A percentile compares a stretch with the other conserved stretches of the same genome.
phyloP scores from a whole-genome alignment of 2,888 invertebrate species.

The Caenorhabditis macrosperma region DNA sequence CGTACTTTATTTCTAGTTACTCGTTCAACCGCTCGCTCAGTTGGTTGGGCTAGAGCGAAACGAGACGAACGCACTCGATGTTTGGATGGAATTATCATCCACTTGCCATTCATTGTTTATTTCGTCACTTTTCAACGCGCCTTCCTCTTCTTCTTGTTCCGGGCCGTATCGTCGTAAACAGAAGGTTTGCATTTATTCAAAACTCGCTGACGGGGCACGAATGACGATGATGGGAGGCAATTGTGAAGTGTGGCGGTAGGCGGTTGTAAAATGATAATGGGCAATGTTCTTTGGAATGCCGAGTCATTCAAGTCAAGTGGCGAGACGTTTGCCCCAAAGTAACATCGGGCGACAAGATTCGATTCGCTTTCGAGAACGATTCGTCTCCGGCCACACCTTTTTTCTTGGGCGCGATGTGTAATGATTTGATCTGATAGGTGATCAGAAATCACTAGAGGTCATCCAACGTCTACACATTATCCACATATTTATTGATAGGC shows the following conservation, averaged over 20 bases:
- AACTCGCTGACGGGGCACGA: background rate
- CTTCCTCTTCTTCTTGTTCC: background rate
- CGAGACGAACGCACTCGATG: background rate
- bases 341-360: background rate
- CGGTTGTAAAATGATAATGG: constrained; percentile 21
- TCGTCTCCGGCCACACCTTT: constrained; percentile 44
- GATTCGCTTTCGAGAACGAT: constrained; percentile 33
- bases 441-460: constrained; percentile 23
- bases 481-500: background rate
- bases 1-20: constrained; percentile 9
- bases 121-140: background rate
- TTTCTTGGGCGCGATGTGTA: constrained; percentile 28
- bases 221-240: constrained; percentile 17
- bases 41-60: background rate
- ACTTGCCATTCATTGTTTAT: background rate
- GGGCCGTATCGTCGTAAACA: constrained; percentile 12
- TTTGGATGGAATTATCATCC: background rate
- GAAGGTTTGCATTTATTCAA: constrained; percentile 1
- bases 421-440: constrained; percentile 51
- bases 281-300: constrained; percentile 17
- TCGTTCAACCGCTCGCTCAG: background rate
- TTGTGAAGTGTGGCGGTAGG: background rate
- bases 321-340: constrained; percentile 4
- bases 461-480: background rate
- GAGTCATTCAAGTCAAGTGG: background rate